These are phyloP conservation scores for Synanceia verrucosa DNA, from an alignment of 2,797 vertebrate species.

Conservation along the genomic window DNA sequence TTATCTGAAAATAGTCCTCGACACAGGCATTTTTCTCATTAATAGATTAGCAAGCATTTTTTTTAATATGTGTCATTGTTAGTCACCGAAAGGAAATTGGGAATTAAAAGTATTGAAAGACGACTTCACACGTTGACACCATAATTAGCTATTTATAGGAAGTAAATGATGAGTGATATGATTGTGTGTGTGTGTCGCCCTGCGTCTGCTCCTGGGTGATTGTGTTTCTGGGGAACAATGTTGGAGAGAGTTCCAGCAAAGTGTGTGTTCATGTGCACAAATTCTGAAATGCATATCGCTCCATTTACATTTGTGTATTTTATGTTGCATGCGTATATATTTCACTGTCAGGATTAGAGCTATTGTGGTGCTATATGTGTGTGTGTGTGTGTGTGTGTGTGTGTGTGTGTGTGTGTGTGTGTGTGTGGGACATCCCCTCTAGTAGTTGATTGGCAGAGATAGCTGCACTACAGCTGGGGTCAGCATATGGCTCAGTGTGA, in stretches of 20 bases:
- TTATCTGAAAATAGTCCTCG: no score
- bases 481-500: constrained; percentile 98
- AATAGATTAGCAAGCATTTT: no score
- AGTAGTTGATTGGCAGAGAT: constrained; percentile 94
- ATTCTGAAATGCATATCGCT: constrained; percentile 51
- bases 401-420: background rate
- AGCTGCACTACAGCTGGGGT: constrained; percentile 91
- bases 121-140: no score
- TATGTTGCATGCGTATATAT: constrained; percentile 49
- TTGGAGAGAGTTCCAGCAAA: constrained; percentile 74
- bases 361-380: constrained; percentile 13
- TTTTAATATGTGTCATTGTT: no score
- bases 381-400: constrained; percentile 9
- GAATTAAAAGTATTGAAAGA: no score
- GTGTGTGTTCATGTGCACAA: constrained; percentile 49
- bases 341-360: constrained; percentile 58
- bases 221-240: constrained; percentile 83
- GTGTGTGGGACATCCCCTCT: constrained; percentile 77
- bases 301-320: constrained; percentile 46
- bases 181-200: constrained; percentile 49
- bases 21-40: no score
- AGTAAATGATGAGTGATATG: background rate
- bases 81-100: no score
- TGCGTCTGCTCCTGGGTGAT: constrained; percentile 93
- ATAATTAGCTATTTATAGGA: background rate